Evolutionary conservation across 2,113 vertebrate species (phyloP).

Genomic region (Tyrannus savana): DNA sequence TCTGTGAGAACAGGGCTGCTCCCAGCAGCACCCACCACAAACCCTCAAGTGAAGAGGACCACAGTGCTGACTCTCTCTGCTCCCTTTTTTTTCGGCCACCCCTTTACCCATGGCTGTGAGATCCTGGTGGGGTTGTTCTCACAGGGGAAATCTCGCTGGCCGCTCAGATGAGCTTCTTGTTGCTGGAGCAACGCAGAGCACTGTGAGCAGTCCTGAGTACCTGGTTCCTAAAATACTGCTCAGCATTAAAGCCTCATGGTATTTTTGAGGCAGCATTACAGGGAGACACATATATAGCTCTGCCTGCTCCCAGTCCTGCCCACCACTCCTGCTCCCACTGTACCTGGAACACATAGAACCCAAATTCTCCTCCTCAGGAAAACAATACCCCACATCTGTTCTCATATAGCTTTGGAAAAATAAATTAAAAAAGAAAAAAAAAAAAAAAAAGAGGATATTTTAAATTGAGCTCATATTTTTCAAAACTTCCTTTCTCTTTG

Average conservation of each 20-base stretch:
- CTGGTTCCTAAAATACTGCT: not conserved
- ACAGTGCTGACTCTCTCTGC: rapidly evolving
- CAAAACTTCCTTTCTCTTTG: slow-evolving; percentile 33
- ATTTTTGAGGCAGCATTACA: not conserved
- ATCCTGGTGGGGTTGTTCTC: not conserved
- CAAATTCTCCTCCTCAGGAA: not conserved
- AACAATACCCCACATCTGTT: not conserved
- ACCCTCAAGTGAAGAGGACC: rapidly evolving
- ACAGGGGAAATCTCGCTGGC: not conserved
- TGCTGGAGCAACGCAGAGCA: slow-evolving; percentile 23
- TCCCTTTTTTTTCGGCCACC: rapidly evolving
- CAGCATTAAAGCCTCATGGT: rapidly evolving
- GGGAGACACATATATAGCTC: not conserved
- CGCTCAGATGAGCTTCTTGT: not conserved
- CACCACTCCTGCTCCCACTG: rapidly evolving
- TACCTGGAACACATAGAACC: not conserved
- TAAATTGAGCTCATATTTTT: not conserved
- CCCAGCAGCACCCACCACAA: not conserved
- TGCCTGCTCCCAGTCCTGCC: not conserved
- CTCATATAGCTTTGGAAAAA: not conserved
- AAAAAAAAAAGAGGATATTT: not conserved
- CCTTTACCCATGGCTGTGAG: rapidly evolving
- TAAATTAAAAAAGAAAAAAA: not conserved
- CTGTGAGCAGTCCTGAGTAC: not conserved
- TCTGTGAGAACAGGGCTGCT: rapidly evolving